Evolutionary conservation across 1,140 invertebrate species (phyloP).

Genomic region (Batillaria attramentaria): DNA sequence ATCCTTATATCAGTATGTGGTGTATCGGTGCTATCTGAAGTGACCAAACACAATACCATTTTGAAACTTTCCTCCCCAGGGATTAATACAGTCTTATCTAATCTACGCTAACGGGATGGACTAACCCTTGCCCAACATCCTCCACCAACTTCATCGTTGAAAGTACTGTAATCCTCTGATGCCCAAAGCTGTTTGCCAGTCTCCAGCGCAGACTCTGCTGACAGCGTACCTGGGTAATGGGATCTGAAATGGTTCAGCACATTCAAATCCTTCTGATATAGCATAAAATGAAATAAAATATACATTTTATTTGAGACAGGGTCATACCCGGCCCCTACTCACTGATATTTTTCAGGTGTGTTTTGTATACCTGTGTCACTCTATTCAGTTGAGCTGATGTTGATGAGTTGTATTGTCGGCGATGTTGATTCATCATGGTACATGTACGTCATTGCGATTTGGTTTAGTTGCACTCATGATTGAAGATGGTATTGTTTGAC

Average conservation of each 20-base stretch:
- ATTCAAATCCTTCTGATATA: conserved; percentile 21
- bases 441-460: too few species aligned
- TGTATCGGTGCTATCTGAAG: not conserved
- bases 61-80: not conserved
- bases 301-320: not conserved
- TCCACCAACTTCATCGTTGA: conserved; percentile 69
- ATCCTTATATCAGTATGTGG: too few species aligned
- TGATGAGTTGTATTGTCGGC: too few species aligned
- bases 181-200: conserved; percentile 68
- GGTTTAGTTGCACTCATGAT: too few species aligned
- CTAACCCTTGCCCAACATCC: conserved; percentile 71
- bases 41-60: not conserved
- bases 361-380: not conserved
- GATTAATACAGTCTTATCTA: not conserved
- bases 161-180: conserved; percentile 70
- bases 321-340: too few species aligned
- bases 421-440: too few species aligned
- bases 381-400: not conserved
- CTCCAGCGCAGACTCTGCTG: conserved; percentile 43
- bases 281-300: not conserved
- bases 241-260: too few species aligned
- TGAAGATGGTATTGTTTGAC: too few species aligned
- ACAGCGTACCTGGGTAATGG: conserved; percentile 69
- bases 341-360: not conserved
- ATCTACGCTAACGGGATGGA: not conserved